Conservation (phyloP, 2,113 vertebrate species). For the Bos indicus region DNA sequence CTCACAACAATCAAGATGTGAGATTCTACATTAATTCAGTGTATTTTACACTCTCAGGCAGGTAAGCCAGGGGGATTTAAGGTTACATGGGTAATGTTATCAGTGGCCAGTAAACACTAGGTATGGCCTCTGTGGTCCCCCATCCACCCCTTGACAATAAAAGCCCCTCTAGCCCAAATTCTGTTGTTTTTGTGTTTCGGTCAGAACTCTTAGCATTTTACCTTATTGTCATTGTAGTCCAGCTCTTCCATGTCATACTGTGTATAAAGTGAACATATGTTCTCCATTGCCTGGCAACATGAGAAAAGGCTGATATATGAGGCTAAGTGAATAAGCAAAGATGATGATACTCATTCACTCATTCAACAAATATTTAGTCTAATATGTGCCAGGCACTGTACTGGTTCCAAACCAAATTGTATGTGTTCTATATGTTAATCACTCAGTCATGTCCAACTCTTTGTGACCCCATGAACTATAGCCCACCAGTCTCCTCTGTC, state of each 20-base stretch:
- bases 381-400: background rate
- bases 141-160: background rate
- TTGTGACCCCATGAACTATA: background rate
- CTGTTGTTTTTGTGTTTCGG: background rate
- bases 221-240: background rate
- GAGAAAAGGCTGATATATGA: background rate
- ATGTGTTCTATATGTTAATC: background rate
- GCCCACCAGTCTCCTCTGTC: background rate
- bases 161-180: background rate
- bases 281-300: background rate
- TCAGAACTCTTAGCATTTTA: background rate
- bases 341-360: background rate
- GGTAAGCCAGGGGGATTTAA: background rate
- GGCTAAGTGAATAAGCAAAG: background rate
- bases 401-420: background rate
- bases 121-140: background rate
- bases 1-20: background rate
- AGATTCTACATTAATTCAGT: background rate
- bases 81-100: background rate
- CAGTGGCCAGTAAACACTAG: background rate
- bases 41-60: background rate
- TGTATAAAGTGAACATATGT: background rate
- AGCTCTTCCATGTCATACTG: background rate
- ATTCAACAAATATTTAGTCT: background rate
- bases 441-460: background rate